phyloP scores from a whole-genome alignment of 1,140 invertebrate species.

The Drosophila sucinea region DNA sequence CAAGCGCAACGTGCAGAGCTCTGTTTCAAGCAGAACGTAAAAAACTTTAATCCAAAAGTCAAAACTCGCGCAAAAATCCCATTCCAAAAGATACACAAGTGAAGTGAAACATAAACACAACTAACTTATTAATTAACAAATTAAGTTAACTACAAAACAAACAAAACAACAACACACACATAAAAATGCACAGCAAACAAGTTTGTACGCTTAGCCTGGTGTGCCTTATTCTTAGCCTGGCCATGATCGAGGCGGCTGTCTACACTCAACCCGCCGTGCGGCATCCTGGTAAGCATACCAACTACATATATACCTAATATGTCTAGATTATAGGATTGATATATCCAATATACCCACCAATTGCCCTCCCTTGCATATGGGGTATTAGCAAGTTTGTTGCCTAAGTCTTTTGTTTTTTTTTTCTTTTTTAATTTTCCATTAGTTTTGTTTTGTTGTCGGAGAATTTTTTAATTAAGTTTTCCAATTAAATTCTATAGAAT shows the following conservation, averaged over 20 bases:
- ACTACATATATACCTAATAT: background rate
- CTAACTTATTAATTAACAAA: conserved; percentile 22
- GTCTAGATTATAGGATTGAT: no score
- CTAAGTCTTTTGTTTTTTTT: conserved; percentile 59
- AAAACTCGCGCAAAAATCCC: conserved; percentile 25
- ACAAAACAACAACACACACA: conserved; percentile 20
- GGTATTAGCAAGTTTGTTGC: conserved; percentile 40
- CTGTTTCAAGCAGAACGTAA: conserved; percentile 10
- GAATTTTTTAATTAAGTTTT: conserved; percentile 61
- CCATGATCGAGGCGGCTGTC: conserved; percentile 63
- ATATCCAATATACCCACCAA: no score
- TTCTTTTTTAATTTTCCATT: conserved; percentile 33
- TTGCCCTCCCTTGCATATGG: no score
- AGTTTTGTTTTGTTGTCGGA: conserved; percentile 21
- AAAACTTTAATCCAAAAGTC: conserved; percentile 11
- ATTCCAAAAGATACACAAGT: conserved; percentile 6
- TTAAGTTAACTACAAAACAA: conserved; percentile 10
- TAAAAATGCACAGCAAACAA: conserved; percentile 71
- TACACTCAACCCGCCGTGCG: conserved; percentile 70
- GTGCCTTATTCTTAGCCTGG: conserved; percentile 44
- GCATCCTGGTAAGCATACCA: conserved; percentile 73
- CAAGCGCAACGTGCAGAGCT: conserved; percentile 57
- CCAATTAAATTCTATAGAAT: conserved; percentile 36
- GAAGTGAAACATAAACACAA: conserved; percentile 34
- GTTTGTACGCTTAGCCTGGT: conserved; percentile 60